Percentiles rank a stretch among this genome's conserved stretches.
These are phyloP conservation scores for Gobio occitaniae DNA, from an alignment of 2,797 vertebrate genomes.

Conservation along the genomic window DNA sequence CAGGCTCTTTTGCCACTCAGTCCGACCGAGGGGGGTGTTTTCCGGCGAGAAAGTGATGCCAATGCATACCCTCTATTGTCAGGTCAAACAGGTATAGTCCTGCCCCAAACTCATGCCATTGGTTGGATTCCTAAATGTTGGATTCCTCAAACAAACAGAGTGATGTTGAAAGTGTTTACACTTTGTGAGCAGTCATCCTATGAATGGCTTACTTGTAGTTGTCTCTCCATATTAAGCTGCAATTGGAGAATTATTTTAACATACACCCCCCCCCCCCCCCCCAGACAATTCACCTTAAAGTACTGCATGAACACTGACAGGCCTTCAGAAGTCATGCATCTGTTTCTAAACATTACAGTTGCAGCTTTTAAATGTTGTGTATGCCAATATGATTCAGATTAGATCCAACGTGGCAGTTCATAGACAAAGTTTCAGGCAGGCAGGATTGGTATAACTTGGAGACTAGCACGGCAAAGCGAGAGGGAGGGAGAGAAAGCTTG, in stretches of 20 bases:
- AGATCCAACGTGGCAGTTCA: slow-evolving; percentile 43
- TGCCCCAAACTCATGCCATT: background rate
- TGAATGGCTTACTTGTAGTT: background rate
- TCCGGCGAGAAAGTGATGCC: too few relatives aligned
- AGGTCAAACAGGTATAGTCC: background rate
- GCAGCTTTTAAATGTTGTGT: background rate
- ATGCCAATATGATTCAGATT: slow-evolving; percentile 26
- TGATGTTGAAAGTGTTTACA: slow-evolving; percentile 1
- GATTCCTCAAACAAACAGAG: background rate
- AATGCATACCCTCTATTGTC: background rate
- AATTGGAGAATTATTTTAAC: background rate
- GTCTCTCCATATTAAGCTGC: slow-evolving; percentile 2
- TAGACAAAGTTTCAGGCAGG: slow-evolving; percentile 32
- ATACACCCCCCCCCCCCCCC: background rate
- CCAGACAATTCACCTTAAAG: background rate
- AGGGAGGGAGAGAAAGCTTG: slow-evolving; percentile 27
- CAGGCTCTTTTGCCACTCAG: too few relatives aligned
- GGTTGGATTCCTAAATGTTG: background rate
- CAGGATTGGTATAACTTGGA: slow-evolving; percentile 48
- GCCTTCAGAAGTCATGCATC: slow-evolving; percentile 5
- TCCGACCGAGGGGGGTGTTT: too few relatives aligned
- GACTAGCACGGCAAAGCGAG: slow-evolving; percentile 14
- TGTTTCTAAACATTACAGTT: slow-evolving; percentile 16
- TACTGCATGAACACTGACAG: background rate
- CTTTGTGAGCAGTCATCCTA: background rate